Base-by-base conservation (phyloP, 1,140 invertebrate species). In the Drosophila mojavensis region DNA sequence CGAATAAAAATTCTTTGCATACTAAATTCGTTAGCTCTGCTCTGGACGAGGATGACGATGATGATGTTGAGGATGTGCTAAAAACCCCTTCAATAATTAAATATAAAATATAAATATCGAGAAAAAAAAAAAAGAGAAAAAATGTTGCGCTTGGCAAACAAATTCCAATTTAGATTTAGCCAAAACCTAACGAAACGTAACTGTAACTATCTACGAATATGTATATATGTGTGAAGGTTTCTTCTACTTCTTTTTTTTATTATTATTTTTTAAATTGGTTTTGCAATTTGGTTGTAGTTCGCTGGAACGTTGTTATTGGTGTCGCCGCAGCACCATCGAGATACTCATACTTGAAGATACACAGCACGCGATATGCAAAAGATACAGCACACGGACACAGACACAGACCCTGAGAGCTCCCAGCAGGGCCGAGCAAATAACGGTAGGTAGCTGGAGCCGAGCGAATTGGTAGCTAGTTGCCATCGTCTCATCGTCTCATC, bases 261-360 rank as follows among this genome's bases (percentile, higher is more conserved):
- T 47, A 17, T 47, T 9, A 9, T 47, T 7, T 76, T 86, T 82
- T 71, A 82, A 88, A 86, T 86, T 88, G 79, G 79, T 88, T 86
- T 81, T 77, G 83, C 83, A 66, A 75, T 88, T 86, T 79, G 63
- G 72, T 33, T 55, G 58, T 51, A 47, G 43, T 15, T 1, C 30
- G 30, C 7, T 45, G 41, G 41, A 28, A 36, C 43, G 58, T 54
- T 70, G 45, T 58, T 70, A 59, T 75, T 75, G 67, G 54, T 75
- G 72, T 69, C 59, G 62, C 72, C 66, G 67, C 66, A 71, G 60
- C 60, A 36, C 65, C 55, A 54, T 58, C 72, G 83, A 88, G 79
- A 88, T 88, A 88, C 83, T 86, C 83, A 86, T 86, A 88, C 76
- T 71, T 79, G 76, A 79, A 86, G 83, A 86, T 88, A 88, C 79